A percentile compares a stretch with the other conserved stretches of the same genome.
These are phyloP conservation scores for Neosalanx taihuensis DNA, from an alignment of 2,797 vertebrate genomes.

Conservation along the genomic window DNA sequence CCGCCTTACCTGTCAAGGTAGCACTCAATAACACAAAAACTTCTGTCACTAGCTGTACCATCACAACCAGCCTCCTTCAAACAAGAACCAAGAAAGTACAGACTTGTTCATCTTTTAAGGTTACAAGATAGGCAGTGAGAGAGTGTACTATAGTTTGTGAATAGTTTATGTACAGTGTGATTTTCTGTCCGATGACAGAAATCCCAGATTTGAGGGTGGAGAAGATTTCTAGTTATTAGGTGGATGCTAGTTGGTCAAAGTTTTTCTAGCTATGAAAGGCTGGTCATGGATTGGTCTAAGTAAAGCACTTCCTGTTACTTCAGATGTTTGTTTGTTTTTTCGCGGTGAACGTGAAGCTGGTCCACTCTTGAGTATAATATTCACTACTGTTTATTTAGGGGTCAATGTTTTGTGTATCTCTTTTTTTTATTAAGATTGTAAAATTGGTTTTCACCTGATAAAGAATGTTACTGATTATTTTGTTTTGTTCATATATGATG, in stretches of 20 bases:
- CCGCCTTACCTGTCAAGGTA: background rate
- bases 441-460: constrained; percentile 42
- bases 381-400: constrained; percentile 32
- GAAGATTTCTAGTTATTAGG: background rate
- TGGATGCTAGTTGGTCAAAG: background rate
- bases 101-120: constrained; percentile 6
- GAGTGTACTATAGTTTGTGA: constrained; percentile 28
- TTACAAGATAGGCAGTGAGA: constrained; percentile 20
- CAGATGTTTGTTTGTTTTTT: constrained; percentile 8
- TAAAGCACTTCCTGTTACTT: constrained; percentile 28
- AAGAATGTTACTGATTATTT: constrained; percentile 56
- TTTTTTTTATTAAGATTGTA: constrained; percentile 40
- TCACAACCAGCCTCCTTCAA: background rate
- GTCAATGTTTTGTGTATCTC: constrained; percentile 11
- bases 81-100: constrained; percentile 5
- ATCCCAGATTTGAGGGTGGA: background rate
- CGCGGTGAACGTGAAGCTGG: constrained; percentile 47
- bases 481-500: constrained; percentile 30
- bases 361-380: constrained; percentile 26
- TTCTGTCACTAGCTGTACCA: background rate
- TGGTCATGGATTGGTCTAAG: constrained; percentile 8
- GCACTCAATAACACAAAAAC: background rate
- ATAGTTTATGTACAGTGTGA: constrained; percentile 1
- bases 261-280: constrained; percentile 8
- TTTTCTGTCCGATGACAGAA: constrained; percentile 22